Evolutionary conservation across 2,888 invertebrate species (phyloP), one percentile per base, ranked within the genome.

Genomic region (Epinotia demarniana): DNA sequence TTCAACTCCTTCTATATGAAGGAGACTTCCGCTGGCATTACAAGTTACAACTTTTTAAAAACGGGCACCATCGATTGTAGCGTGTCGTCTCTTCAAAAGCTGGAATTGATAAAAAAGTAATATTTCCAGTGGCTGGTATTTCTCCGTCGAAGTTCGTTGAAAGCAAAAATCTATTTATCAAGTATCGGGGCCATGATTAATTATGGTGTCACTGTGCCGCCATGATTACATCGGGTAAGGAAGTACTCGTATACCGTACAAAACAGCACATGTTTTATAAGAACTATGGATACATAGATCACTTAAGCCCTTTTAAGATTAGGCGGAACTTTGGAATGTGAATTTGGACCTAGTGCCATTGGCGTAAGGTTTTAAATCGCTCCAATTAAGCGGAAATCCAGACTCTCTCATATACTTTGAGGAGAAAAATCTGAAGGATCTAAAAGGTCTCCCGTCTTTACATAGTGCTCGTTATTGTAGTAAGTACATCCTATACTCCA

Each of bases 91-190:
- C 9, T 12, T 27, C 33, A n/a, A 55, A 55, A 67, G 39, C 43
- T 39, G 19, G 11, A 23, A 58, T 53, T n/a, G n/a, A 53, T 13
- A 46, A 55, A 18, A 67, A 74, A 68, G 73, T 78, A 66, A 39
- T 53, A 70, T 58, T 72, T 82, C 77, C 82, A 64, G 73, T 67
- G 75, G 61, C 72, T 63, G 68, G 71, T 55, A 70, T 73, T 77
- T 76, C 75, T 77, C 63, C 78, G 79, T 80, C 81, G 71, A 68
- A 89, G 89, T 89, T 86, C 87, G 88, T 89, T 85, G 86, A 87
- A 85, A 87, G 90, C 89, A 90, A 89, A 89, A 90, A 90, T 90
- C 91, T 89, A 92, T 92, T 92, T 89, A 91, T 92, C 92, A 92
- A 88, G 89, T 90, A 92, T 91, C 89, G 89, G 85, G 85, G 82